Evolutionary conservation across 2,888 invertebrate species (phyloP), one percentile per base, ranked within the genome.

Genomic region (Rutpela maculata): DNA sequence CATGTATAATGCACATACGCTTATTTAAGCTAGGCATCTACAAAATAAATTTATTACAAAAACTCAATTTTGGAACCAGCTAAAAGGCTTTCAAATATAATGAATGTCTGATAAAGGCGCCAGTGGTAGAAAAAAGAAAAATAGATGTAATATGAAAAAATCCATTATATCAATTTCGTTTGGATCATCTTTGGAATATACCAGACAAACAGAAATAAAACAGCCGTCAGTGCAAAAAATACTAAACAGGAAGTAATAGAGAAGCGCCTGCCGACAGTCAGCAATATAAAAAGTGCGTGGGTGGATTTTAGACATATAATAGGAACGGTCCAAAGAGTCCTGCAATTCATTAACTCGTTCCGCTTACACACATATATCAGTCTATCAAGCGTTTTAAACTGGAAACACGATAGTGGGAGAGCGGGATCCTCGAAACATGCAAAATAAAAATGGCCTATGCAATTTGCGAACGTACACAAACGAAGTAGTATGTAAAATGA

Each of bases 361-460:
- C 65, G 65, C 65, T 65, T 65, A 65, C 65, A 43, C 43, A 43
- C 65, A 65, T 65, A 43, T 38, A 65, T 65, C 65, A 26, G 22
- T 4, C 22, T 26, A 26, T 26, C 2, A 43, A 22, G 43, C 65
- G 65, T 12, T 65, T 65, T 65, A 65, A 65, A 65, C 65, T 43
- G 19, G 65, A 50, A 17, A 38, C 10, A 19, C 65, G 18, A 43
- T 65, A 65, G 43, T 65, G 65, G n/a, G n/a, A n/a, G n/a, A n/a
- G n/a, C n/a, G n/a, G n/a, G n/a, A n/a, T n/a, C n/a, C n/a, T n/a
- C n/a, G n/a, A n/a, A n/a, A n/a, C n/a, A n/a, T n/a, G n/a, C n/a
- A n/a, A n/a, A n/a, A n/a, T n/a, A n/a, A n/a, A n/a, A n/a, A n/a
- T n/a, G n/a, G n/a, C n/a, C n/a, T n/a, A n/a, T n/a, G n/a, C n/a